These are phyloP conservation scores for Pseudolycoriella hygida DNA, from an alignment of 2,888 invertebrate genomes.

Conservation along the genomic window DNA sequence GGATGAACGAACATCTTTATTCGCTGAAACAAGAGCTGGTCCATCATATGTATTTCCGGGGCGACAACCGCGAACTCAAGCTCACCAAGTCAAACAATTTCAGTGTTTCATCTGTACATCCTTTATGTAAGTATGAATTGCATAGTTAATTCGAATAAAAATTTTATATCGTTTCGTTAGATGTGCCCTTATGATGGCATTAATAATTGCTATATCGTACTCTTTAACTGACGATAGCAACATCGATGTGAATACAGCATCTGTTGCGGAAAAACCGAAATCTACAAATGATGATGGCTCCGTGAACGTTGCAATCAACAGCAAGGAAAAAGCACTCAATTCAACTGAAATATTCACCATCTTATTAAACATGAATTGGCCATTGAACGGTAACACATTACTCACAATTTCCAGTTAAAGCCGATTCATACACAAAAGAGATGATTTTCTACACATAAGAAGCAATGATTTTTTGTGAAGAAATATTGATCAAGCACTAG, in stretches of 20 bases:
- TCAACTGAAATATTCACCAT: slow-evolving; percentile 7
- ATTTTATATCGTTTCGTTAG: not conserved
- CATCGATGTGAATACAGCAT: not conserved
- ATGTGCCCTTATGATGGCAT: not conserved
- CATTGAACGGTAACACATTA: not conserved
- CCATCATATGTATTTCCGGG: slow-evolving; percentile 34
- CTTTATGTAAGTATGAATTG: slow-evolving; percentile 37
- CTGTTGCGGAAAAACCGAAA: not conserved
- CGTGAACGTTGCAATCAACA: too few relatives aligned
- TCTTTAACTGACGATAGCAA: not conserved
- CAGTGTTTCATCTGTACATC: slow-evolving; percentile 54
- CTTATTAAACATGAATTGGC: not conserved
- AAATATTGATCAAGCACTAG: not conserved
- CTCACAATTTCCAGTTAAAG: not conserved
- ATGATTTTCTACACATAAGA: too few relatives aligned
- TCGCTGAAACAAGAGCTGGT: slow-evolving; percentile 22
- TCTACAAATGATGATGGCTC: not conserved
- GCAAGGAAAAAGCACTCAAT: slow-evolving; percentile 18
- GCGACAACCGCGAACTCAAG: slow-evolving; percentile 29
- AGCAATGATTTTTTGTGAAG: too few relatives aligned
- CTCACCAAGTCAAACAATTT: slow-evolving; percentile 34
- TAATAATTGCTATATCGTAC: not conserved
- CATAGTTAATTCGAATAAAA: not conserved
- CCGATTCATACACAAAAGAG: not conserved
- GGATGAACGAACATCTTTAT: slow-evolving; percentile 36